Conservation (phyloP, 2,797 vertebrate species). For the Masticophis lateralis region DNA sequence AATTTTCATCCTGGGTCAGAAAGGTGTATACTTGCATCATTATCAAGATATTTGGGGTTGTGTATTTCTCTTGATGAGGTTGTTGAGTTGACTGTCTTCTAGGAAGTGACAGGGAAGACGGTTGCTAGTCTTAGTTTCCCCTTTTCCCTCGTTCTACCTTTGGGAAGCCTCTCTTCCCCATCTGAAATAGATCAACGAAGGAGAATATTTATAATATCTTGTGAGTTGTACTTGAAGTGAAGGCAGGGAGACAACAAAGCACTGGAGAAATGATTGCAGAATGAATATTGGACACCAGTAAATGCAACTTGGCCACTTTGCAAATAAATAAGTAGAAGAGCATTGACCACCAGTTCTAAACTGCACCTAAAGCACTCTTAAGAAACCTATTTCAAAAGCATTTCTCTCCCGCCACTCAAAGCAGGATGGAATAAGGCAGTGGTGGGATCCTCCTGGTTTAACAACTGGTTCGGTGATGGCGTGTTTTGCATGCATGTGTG, state of each 20-base stretch:
- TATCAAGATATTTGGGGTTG: not conserved
- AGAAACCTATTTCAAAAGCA: not conserved
- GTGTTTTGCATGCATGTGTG: too few species aligned
- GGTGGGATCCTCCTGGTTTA: too few species aligned
- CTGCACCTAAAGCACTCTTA: not conserved
- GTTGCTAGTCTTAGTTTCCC: not conserved
- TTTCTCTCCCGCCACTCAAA: not conserved
- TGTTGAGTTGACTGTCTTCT: not conserved
- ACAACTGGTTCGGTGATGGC: too few species aligned
- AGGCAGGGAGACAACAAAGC: not conserved
- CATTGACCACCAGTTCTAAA: not conserved
- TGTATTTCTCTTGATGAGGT: not conserved
- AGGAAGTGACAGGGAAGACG: not conserved
- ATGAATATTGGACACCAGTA: not conserved
- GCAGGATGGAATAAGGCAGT: too few species aligned
- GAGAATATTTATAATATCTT: not conserved
- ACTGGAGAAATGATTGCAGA: not conserved
- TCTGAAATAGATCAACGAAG: not conserved
- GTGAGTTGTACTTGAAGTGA: not conserved
- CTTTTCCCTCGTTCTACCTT: not conserved
- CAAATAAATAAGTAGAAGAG: not conserved
- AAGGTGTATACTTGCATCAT: not conserved
- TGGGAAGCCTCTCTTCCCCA: not conserved
- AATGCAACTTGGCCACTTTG: not conserved
- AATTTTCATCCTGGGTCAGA: not conserved